Evolutionary conservation across 2,113 vertebrate genomes (phyloP), one percentile per base, ranked within the genome.

Genomic region (Mystacornis crossleyi): DNA sequence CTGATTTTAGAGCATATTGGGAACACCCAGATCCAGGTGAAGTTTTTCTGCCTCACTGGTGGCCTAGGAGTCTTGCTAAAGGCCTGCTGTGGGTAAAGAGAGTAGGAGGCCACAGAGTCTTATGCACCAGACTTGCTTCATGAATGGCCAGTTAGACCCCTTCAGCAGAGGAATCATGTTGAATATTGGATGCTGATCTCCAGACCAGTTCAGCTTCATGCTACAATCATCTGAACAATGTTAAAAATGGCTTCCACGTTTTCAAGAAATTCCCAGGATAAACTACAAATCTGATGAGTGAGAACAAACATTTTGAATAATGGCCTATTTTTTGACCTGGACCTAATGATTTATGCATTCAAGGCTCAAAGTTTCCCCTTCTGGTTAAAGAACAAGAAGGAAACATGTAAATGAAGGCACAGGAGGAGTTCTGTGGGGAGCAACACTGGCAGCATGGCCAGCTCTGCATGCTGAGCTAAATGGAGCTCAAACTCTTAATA

Each of bases 281-380:
- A 84, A n/a, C 24, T 28, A 88, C 47, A 74, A 42, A 91, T 89
- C 70, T 64, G 61, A 71, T 42, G 60, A 89, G n/a, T 42, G 54
- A 80, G 67, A 94, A 87, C 47, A 90, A 83, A 42, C 42, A 60
- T 74, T 88, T 90, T 70, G 54, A 95, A 89, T 61, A 82, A 89
- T 47, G 67, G n/a, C 60, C 51, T 81, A 20, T 74, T 58, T 91
- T 95, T 66, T 94, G 75, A 90, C 82, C 45, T 69, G 48, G 34
- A 91, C 31, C 36, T 90, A 90, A 93, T 88, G 61, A 93, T 93
- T 91, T 90, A 92, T 79, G 34, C 40, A 81, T 90, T 89, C 38
- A 67, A 67, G 42, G 45, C 21, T 90, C 55, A 61, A 82, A 86
- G 51, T 58, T 94, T 90, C 47, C 69, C 38, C 40, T 93, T 74